Base-by-base conservation (phyloP, 2,113 vertebrate genomes). In the Zosterops hypoxanthus region DNA sequence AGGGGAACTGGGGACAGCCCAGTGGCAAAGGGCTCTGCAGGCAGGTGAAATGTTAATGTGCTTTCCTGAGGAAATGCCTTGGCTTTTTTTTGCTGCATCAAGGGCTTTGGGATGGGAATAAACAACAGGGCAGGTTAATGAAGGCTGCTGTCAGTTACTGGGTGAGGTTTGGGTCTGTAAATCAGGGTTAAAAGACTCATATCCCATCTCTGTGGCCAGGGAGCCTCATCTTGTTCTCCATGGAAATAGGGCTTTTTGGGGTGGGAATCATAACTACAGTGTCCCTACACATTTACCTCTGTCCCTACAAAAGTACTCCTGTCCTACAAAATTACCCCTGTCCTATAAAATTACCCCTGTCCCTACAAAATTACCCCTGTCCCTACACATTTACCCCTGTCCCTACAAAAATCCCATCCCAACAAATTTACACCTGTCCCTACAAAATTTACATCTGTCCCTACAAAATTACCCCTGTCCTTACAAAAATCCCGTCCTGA, bases 81-180 rank as follows among this genome's bases (percentile, higher is more conserved):
- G 0, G 1, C 20, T 79, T 92, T 94, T 39, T 36, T 36, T 36
- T 36, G 39, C 39, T 39, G 94, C 81, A 88, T 64, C 94, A 66
- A 91, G 95, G 52, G 63, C 91, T 96, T 94, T 90, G 63, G 25
- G 7, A 80, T 26, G 3, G 7, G n/a, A 83, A 83, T 83, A 44
- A 96, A 75, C 59, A 93, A 94, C 90, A 77, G 64, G 81, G 60
- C 12, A 21, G 90, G 90, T 88, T 88, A 88, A 80, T n/a, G 56
- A 90, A 64, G 78, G 85, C 50, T 90, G 24, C 66, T 83, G 11
- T 9, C 50, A 24, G 78, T 47, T 19, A 9, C 63, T 6, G 50
- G 52, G 68, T 13, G 59, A 50, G 78, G 64, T 84, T 70, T 16
- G 80, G 52, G 31, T 14, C 34, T 61, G 63, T 0, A 1, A 23